Conservation (phyloP, 2,797 vertebrate species). For the Scolopax rusticola region DNA sequence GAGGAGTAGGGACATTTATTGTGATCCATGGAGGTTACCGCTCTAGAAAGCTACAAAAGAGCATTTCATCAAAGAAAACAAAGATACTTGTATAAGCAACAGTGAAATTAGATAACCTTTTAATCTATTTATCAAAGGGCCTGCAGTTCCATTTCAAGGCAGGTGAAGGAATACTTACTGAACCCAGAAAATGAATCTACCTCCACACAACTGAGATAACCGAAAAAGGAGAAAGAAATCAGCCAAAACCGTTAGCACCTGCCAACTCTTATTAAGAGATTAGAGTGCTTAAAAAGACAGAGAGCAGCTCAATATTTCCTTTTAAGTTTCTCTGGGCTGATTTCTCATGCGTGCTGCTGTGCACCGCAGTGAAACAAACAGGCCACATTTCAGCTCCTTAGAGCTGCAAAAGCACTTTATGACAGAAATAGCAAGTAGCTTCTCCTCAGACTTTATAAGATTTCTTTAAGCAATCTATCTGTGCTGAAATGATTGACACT, state of each 20-base stretch:
- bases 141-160: background rate
- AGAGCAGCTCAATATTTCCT: slow-evolving; percentile 38
- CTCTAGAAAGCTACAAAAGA: slow-evolving; percentile 9
- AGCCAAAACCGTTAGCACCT: slow-evolving; percentile 19
- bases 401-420: slow-evolving; percentile 25
- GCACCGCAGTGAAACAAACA: slow-evolving; percentile 31
- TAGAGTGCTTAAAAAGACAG: slow-evolving; percentile 47
- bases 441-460: background rate
- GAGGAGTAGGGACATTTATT: background rate
- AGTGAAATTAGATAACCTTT: slow-evolving; percentile 55
- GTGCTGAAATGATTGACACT: background rate
- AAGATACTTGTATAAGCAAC: slow-evolving; percentile 10
- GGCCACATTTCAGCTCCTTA: slow-evolving; percentile 48
- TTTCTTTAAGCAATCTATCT: background rate
- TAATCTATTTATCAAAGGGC: slow-evolving; percentile 46
- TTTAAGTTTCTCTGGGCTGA: slow-evolving; percentile 50
- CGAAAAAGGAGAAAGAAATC: slow-evolving; percentile 8
- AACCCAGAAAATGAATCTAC: slow-evolving; percentile 48
- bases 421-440: slow-evolving; percentile 37
- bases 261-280: slow-evolving; percentile 64
- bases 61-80: slow-evolving; percentile 25
- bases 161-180: slow-evolving; percentile 16
- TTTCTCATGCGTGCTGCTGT: slow-evolving; percentile 8
- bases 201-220: slow-evolving; percentile 18
- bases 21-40: background rate